Evolutionary conservation across 2,797 vertebrate species (phyloP).

Genomic region (Liparis tanakae): DNA sequence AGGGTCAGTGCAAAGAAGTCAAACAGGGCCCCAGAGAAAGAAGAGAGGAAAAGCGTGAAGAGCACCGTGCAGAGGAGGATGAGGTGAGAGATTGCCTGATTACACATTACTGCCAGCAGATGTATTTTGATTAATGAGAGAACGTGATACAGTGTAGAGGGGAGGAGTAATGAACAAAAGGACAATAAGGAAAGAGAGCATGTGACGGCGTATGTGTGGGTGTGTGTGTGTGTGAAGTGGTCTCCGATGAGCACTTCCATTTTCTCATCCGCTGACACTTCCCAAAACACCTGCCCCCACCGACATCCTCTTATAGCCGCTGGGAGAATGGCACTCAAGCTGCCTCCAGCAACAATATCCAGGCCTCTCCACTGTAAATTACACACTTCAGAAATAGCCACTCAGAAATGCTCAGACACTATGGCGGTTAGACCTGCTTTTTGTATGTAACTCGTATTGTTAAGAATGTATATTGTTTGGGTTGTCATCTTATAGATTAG

Average conservation of each 20-base stretch:
- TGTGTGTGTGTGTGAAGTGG: slow-evolving; percentile 21
- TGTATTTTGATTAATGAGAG: slow-evolving; percentile 41
- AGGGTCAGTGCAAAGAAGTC: slow-evolving; percentile 52
- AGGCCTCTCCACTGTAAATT: slow-evolving; percentile 49
- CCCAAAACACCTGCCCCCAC: slow-evolving; percentile 56
- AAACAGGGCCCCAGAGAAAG: slow-evolving; percentile 31
- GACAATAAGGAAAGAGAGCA: slow-evolving; percentile 13
- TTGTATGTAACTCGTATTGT: slow-evolving; percentile 7
- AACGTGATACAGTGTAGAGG: slow-evolving; percentile 6
- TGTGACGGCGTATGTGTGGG: slow-evolving; percentile 5
- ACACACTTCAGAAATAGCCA: slow-evolving; percentile 44
- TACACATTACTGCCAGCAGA: slow-evolving; percentile 8
- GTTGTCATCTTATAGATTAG: not conserved
- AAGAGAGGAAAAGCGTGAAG: slow-evolving; percentile 4
- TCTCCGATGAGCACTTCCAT: slow-evolving; percentile 52
- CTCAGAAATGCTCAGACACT: slow-evolving; percentile 29
- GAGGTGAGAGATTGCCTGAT: slow-evolving; percentile 45
- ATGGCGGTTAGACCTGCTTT: not conserved
- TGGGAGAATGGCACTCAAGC: slow-evolving; percentile 60
- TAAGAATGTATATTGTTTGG: slow-evolving; percentile 1
- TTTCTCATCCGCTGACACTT: slow-evolving; percentile 57
- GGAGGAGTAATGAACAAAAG: slow-evolving; percentile 22
- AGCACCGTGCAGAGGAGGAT: slow-evolving; percentile 26
- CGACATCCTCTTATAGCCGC: slow-evolving; percentile 34
- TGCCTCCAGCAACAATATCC: slow-evolving; percentile 52